Percentiles rank a stretch among this genome's conserved stretches.
phyloP scores from a whole-genome alignment of 2,113 vertebrate species.

The Xiphophorus hellerii region DNA sequence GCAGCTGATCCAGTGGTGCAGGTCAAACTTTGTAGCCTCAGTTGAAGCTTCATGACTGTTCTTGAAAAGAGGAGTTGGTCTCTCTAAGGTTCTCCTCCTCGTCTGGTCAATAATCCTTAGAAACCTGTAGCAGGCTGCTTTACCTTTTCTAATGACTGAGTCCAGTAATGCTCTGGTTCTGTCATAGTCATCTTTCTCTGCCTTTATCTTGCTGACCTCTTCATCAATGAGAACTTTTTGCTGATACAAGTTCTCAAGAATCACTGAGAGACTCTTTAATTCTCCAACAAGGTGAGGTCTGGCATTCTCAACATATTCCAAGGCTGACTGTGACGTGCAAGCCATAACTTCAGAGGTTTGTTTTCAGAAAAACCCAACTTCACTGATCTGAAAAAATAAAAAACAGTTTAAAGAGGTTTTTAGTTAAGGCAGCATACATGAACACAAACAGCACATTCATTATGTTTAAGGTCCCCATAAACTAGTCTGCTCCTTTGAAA shows the following conservation, averaged over 20 bases:
- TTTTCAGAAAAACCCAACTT: too few species aligned
- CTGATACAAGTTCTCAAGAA: conserved; percentile 39
- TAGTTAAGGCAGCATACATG: too few species aligned
- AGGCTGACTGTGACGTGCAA: conserved; percentile 19
- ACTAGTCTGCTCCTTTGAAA: too few species aligned
- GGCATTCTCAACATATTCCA: not conserved
- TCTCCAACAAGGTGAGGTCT: not conserved
- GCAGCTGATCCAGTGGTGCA: conserved; percentile 28
- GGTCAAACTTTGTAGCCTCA: conserved; percentile 4
- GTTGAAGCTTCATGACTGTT: not conserved
- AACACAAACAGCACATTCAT: too few species aligned
- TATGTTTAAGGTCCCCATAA: too few species aligned
- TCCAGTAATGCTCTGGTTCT: conserved; percentile 21
- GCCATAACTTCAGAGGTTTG: conserved; percentile 23
- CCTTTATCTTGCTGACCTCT: conserved; percentile 22
- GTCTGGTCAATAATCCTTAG: conserved; percentile 28
- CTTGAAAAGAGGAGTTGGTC: not conserved
- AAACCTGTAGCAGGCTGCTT: conserved; percentile 27
- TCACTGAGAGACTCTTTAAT: conserved; percentile 18
- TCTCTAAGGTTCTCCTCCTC: conserved; percentile 1
- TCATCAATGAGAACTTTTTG: not conserved
- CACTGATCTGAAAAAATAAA: too few species aligned
- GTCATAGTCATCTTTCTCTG: not conserved
- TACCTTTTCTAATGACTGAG: not conserved
- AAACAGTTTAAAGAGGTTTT: too few species aligned